Evolutionary conservation across 2,797 vertebrate species (phyloP).

Genomic region (Macrochelys suwanniensis): DNA sequence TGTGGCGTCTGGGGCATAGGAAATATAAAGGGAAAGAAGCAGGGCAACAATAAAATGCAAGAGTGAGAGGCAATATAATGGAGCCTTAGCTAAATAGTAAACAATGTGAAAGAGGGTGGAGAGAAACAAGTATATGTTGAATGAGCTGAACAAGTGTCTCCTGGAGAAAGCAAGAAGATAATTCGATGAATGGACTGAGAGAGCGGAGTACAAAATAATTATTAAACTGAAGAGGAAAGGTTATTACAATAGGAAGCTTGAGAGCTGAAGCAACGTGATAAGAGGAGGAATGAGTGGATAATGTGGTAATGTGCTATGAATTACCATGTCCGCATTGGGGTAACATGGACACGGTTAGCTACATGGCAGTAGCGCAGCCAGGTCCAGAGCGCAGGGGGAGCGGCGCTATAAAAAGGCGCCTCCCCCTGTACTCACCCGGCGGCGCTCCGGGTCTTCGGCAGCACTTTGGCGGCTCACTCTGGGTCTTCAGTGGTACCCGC

Average conservation of each 20-base stretch:
- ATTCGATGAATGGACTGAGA: neutral
- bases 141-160: neutral
- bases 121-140: neutral
- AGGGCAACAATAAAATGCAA: neutral
- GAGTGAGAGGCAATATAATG: conserved; percentile 3
- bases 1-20: neutral
- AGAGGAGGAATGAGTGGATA: neutral
- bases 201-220: neutral
- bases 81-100: conserved; percentile 10
- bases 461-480: too few relatives aligned
- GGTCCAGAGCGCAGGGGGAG: too few relatives aligned
- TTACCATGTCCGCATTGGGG: neutral
- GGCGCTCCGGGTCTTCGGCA: too few relatives aligned
- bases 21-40: conserved; percentile 32
- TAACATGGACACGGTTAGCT: neutral
- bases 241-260: neutral
- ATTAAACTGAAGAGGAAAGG: neutral
- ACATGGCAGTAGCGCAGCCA: neutral
- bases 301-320: neutral
- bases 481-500: too few relatives aligned
- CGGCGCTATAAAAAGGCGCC: too few relatives aligned
- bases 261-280: neutral
- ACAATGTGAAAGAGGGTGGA: accelerated
- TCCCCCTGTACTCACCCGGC: too few relatives aligned
- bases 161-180: accelerated